Evolutionary conservation across 2,888 invertebrate species (phyloP).

Genomic region (Lysandra bellargus): DNA sequence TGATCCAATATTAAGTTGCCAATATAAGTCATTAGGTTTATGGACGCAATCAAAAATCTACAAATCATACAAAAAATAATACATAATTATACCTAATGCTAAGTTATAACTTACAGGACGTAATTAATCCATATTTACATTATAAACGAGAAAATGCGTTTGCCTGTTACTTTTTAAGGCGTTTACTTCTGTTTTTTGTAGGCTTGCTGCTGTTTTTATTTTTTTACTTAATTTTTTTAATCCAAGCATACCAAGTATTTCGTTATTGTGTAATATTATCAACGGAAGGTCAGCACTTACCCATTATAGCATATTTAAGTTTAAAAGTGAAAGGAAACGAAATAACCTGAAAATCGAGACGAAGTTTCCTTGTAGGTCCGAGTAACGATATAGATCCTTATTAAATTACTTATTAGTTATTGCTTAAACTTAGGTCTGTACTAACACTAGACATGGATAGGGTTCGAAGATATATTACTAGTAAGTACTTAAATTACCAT

Average conservation of each 20-base stretch:
- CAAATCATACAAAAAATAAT: too few relatives aligned
- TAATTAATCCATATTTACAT: too few relatives aligned
- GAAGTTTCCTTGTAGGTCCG: conserved; percentile 18
- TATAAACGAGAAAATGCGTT: too few relatives aligned
- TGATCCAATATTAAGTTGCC: too few relatives aligned
- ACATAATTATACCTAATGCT: too few relatives aligned
- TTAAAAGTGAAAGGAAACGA: conserved; percentile 18
- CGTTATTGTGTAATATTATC: neutral
- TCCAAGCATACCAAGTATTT: neutral
- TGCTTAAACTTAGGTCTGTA: neutral
- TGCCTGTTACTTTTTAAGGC: too few relatives aligned
- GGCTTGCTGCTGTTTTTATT: neutral
- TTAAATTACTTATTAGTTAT: conserved; percentile 15
- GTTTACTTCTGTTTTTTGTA: neutral
- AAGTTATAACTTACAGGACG: too few relatives aligned
- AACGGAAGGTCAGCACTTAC: conserved; percentile 11
- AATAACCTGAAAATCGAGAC: conserved; percentile 25
- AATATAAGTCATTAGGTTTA: too few relatives aligned
- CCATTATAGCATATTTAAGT: neutral
- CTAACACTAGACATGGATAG: neutral
- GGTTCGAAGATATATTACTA: neutral
- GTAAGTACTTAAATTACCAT: too few relatives aligned
- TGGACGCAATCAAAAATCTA: too few relatives aligned
- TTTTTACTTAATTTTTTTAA: neutral
- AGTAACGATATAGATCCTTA: conserved; percentile 10